phyloP scores from a whole-genome alignment of 2,888 invertebrate species.

The Meteorus colon region DNA sequence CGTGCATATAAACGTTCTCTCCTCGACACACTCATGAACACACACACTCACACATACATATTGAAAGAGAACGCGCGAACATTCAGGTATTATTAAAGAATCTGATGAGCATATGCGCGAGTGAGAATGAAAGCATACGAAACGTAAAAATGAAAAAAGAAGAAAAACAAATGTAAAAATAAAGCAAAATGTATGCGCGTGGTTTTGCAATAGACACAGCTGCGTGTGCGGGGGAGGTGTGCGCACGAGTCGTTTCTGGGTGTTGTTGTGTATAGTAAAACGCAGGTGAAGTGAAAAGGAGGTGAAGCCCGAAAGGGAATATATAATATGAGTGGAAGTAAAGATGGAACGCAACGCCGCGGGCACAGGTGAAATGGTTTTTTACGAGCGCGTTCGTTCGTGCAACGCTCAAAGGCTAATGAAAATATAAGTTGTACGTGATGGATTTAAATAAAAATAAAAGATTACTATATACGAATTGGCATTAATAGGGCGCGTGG shows the following conservation, averaged over 20 bases:
- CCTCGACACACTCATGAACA: too few species aligned
- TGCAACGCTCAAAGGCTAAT: constrained; percentile 64
- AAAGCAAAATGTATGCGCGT: not conserved
- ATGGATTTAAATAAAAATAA: constrained; percentile 65
- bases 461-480: constrained; percentile 50
- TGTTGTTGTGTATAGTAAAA: constrained; percentile 20
- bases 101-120: not conserved
- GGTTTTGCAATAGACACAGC: constrained; percentile 13
- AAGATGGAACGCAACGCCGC: constrained; percentile 49
- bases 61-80: not conserved
- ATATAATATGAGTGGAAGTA: constrained; percentile 17
- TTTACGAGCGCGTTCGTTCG: constrained; percentile 51
- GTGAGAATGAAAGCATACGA: not conserved
- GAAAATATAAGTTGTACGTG: constrained; percentile 71
- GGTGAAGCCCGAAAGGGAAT: constrained; percentile 8
- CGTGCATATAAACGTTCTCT: constrained; percentile 12
- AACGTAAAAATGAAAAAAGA: not conserved
- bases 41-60: not conserved
- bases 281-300: constrained; percentile 39
- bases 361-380: constrained; percentile 53
- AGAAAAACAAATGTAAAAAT: not conserved
- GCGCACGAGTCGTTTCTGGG: constrained; percentile 26
- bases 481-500: constrained; percentile 16
- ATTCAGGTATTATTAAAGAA: not conserved
- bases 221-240: constrained; percentile 33